Conservation (phyloP, 1,140 invertebrate species). For the Pseudobourletiella spinata region DNA sequence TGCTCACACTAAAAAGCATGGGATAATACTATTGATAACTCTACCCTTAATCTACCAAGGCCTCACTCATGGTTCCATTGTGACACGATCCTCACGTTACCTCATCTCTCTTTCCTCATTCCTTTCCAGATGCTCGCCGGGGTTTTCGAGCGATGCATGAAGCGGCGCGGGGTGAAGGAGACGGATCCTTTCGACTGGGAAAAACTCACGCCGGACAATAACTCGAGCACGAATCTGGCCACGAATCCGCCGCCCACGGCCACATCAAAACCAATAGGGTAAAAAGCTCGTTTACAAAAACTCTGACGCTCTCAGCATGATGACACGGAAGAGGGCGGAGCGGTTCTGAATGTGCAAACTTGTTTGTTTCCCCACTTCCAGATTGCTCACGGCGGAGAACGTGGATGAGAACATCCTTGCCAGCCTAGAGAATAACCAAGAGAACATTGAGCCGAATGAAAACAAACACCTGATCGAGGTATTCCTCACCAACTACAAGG, state of each 20-base stretch:
- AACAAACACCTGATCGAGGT: slow-evolving; percentile 49
- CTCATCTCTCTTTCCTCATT: too few relatives aligned
- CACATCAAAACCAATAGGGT: slow-evolving; percentile 36
- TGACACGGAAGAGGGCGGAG: too few relatives aligned
- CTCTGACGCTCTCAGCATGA: too few relatives aligned
- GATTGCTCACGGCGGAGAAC: slow-evolving; percentile 47
- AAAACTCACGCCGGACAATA: slow-evolving; percentile 49
- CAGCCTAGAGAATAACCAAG: slow-evolving; percentile 55
- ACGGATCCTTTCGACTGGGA: slow-evolving; percentile 95
- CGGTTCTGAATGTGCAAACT: background rate
- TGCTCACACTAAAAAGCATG: too few relatives aligned
- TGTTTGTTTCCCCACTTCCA: too few relatives aligned
- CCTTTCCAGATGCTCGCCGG: slow-evolving; percentile 72
- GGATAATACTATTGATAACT: too few relatives aligned
- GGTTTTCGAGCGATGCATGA: slow-evolving; percentile 89
- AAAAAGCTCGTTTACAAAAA: background rate
- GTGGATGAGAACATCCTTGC: slow-evolving; percentile 44
- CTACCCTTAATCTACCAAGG: too few relatives aligned
- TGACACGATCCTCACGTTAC: too few relatives aligned
- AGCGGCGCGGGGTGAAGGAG: slow-evolving; percentile 77
- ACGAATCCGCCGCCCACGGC: slow-evolving; percentile 40
- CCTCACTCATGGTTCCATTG: too few relatives aligned
- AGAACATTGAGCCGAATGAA: slow-evolving; percentile 58
- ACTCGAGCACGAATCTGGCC: slow-evolving; percentile 39
- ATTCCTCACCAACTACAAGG: background rate